These are phyloP conservation scores for Eupithecia dodoneata DNA, from an alignment of 2,888 invertebrate genomes.

Conservation along the genomic window DNA sequence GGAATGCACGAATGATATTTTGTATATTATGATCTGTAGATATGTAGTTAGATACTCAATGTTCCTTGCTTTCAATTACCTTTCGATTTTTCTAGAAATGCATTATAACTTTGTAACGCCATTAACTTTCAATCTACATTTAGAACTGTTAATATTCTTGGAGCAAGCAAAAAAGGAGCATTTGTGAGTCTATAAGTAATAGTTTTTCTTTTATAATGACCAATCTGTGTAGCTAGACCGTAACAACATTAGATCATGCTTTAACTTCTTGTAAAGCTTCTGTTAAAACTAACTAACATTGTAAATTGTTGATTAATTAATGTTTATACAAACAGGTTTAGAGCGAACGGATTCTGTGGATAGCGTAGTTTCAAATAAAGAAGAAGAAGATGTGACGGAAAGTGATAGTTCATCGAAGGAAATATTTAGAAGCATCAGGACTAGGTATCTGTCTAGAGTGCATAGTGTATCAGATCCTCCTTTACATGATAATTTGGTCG, in stretches of 20 bases:
- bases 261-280: conserved; percentile 61
- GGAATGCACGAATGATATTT: background rate
- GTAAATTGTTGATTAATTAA: conserved; percentile 66
- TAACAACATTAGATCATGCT: conserved; percentile 56
- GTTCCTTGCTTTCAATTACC: conserved; percentile 4
- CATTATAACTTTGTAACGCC: background rate
- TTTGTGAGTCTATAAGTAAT: background rate
- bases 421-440: conserved; percentile 73
- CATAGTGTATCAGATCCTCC: conserved; percentile 71
- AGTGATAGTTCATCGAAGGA: conserved; percentile 70
- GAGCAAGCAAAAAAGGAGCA: background rate
- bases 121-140: background rate
- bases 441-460: conserved; percentile 75
- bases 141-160: background rate
- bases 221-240: conserved; percentile 1
- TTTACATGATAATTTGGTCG: conserved; percentile 59
- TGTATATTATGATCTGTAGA: background rate
- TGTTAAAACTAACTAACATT: conserved; percentile 59
- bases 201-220: background rate
- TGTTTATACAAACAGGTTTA: conserved; percentile 75
- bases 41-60: conserved; percentile 3
- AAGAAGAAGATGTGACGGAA: conserved; percentile 61
- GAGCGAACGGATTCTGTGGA: conserved; percentile 74
- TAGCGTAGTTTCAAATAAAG: conserved; percentile 61
- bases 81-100: background rate